Base-by-base conservation (phyloP, 2,113 vertebrate genomes). In the Ranitomeya imitator region DNA sequence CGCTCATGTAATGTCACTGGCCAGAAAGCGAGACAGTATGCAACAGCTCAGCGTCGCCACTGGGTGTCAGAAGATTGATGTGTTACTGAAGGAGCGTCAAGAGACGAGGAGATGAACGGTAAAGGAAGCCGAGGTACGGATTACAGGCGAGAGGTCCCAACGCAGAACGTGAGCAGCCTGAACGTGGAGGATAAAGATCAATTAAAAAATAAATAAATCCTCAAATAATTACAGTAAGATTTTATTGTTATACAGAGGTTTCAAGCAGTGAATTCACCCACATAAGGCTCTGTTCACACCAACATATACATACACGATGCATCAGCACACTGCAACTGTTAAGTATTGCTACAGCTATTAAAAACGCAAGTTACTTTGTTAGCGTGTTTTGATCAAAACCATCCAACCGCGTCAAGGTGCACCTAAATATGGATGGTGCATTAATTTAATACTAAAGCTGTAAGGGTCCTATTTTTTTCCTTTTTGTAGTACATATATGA, bases 11-110 rank as follows among this genome's bases (percentile, higher is more conserved):
- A 83, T 23, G n/a, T 55, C 69, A 85, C 45, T 65, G 31, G 31
- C 57, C 59, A 69, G 61, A 69, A 67, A 57, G 26, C 3, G 18
- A 19, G 5, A 7, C 0, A 8, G 73, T 31, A 88, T 88, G 93
- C 88, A 94, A 55, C 91, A 86, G 85, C 91, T 90, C 14, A n/a
- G 12, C 83, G 71, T 85, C 79, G 85, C 93, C 93, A 94, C 93
- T 91, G 91, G 93, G 92, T 92, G 92, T 93, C 93, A 93, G 86
- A 92, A 92, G 91, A 85, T 93, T 89, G 92, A 93, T 92, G 73
- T 82, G 23, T 71, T 60, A 88, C 54, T 59, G 26, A 69, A 45
- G 55, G 61, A 84, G 37, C 6, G 31, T 31, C 71, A 45, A n/a
- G 51, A 67, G 31, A 26, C 59, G 19, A 82, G 79, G 55, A 21